Base-by-base conservation (phyloP, 2,797 vertebrate species). In the Furcifer pardalis region DNA sequence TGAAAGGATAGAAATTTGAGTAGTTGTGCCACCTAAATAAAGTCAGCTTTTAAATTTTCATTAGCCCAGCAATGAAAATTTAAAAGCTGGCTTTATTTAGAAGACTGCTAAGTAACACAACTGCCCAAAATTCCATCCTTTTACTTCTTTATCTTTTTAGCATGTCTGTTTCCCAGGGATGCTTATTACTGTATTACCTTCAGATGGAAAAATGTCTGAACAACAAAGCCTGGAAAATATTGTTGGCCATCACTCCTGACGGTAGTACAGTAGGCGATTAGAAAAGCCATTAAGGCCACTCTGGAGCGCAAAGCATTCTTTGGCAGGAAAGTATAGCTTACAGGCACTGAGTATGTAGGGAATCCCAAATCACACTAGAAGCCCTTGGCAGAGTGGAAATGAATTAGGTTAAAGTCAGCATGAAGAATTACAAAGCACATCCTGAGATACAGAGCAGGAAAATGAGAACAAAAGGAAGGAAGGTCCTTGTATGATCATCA, bases 21-120 rank as follows among this genome's bases (percentile, higher is more conserved):
- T 35, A 78, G 35, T 46, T 21, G 30, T 63, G 15, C 44, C n/a
- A 17, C 8, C 69, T 35, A 71, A 77, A 44, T 32, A 65, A 77
- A 77, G 40, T 5, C n/a, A 71, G 66, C n/a, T 78, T 78, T 78
- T 78, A 77, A 60, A 82, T 77, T 72, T 73, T 75, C 46, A 56
- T n/a, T n/a, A n/a, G n/a, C n/a, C n/a, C n/a, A n/a, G n/a, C n/a
- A n/a, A n/a, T 56, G 46, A 75, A 73, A 72, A 77, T 82, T 60
- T 77, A 78, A 78, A 78, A 78, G n/a, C 66, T 71, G n/a, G 8
- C 40, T 77, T 77, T 65, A 32, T 44, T 77, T 71, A 35, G 69
- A 8, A 9, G n/a, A 35, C 23, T 25, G 52, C 40, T 69, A n/a
- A 56, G 65, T 37, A 73, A 30, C 15, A 63, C 30, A 21, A 46